phyloP scores from a whole-genome alignment of 2,888 invertebrate genomes.

The Drosophila emarginata region DNA sequence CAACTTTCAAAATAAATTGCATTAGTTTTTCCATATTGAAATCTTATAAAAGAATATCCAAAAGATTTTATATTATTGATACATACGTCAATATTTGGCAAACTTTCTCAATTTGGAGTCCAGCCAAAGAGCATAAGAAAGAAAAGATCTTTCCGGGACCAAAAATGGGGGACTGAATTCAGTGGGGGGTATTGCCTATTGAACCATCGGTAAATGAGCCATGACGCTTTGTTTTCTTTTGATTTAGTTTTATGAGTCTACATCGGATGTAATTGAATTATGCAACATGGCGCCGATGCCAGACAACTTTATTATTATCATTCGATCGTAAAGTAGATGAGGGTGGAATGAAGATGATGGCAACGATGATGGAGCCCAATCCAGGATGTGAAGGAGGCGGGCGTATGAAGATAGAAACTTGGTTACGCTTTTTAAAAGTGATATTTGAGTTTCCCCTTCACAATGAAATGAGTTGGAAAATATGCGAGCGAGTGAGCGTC shows the following conservation, averaged over 20 bases:
- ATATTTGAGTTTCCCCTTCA: conserved; percentile 69
- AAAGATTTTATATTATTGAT: conserved; percentile 50
- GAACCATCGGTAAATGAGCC: conserved; percentile 80
- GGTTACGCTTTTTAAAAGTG: conserved; percentile 69
- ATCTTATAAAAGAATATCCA: background rate
- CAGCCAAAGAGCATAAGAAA: conserved; percentile 43
- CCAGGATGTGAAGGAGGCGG: conserved; percentile 8
- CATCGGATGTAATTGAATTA: conserved; percentile 82
- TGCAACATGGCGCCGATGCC: conserved; percentile 77
- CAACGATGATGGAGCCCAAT: conserved; percentile 30
- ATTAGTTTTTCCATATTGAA: conserved; percentile 2
- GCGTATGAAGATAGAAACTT: conserved; percentile 28
- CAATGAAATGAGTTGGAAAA: conserved; percentile 79
- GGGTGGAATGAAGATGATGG: conserved; percentile 40
- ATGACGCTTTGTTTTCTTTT: conserved; percentile 81
- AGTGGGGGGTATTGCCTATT: background rate
- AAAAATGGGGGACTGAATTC: background rate
- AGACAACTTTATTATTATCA: conserved; percentile 82
- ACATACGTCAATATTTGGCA: conserved; percentile 34
- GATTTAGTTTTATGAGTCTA: conserved; percentile 82
- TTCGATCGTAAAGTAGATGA: conserved; percentile 70
- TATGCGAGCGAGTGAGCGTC: conserved; percentile 62
- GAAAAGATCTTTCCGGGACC: background rate
- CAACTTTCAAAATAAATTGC: conserved; percentile 2
- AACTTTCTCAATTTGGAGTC: conserved; percentile 46